A percentile compares a stretch with the other conserved stretches of the same genome.
Conservation (phyloP, 2,888 invertebrate species). For the Rotaria magnacalcarata region DNA sequence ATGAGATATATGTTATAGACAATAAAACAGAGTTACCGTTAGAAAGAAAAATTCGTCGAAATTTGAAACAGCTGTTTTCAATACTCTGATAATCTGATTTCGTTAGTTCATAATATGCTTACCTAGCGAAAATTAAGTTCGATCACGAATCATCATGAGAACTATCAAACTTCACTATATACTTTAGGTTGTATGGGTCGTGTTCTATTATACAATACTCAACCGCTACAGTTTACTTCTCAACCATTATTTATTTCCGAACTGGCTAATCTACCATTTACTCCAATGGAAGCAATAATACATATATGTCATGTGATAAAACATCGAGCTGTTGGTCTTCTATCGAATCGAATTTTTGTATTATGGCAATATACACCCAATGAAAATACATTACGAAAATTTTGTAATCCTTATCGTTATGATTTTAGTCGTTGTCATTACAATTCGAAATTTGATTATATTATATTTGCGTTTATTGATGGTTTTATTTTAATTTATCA, state of each 20-base stretch:
- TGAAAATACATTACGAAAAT: not conserved
- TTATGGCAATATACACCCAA: not conserved
- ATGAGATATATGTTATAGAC: too few species aligned
- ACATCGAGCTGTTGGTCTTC: not conserved
- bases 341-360: not conserved
- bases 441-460: conserved; percentile 5
- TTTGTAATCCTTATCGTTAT: conserved; percentile 19
- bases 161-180: not conserved
- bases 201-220: conserved; percentile 10
- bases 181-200: not conserved
- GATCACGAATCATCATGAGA: too few species aligned
- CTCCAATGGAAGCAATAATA: not conserved
- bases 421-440: conserved; percentile 24
- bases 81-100: too few species aligned
- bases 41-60: too few species aligned
- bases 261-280: not conserved
- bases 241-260: not conserved
- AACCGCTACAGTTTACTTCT: not conserved
- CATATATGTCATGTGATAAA: not conserved
- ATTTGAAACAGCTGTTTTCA: too few species aligned
- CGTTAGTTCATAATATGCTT: too few species aligned
- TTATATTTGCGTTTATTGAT: not conserved
- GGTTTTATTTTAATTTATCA: not conserved
- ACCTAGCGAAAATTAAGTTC: too few species aligned
- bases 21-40: too few species aligned